Base-by-base conservation (phyloP, 2,113 vertebrate species). In the Donacobius atricapilla region DNA sequence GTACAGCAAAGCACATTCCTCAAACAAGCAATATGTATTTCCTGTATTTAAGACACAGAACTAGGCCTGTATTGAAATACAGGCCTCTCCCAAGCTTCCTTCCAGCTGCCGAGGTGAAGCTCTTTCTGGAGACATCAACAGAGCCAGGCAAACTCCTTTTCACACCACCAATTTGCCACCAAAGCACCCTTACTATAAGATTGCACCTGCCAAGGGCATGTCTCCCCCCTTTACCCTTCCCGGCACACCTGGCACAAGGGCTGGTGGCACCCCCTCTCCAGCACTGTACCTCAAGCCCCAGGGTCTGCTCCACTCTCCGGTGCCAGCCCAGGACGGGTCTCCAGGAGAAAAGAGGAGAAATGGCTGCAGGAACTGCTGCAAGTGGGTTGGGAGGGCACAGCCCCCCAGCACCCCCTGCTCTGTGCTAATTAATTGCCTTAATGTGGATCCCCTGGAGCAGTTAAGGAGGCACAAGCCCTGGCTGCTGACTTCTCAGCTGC, bases 171-270 rank as follows among this genome's bases (percentile, higher is more conserved):
- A n/a, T 2, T 6, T 35, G 2, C 4, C 88, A 88, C 37, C 6
- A 19, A 68, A 76, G 28, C 3, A 18, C n/a, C n/a, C 24, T 18
- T 39, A 2, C 10, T 31, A 25, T 4, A 30, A 58, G 53, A 5
- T 1, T 2, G 1, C 12, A 21, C 3, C 2, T 2, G 1, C 57
- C 0, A 0, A 90, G 4, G 0, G 0, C 3, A 3, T 0, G 0
- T 4, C 8, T 14, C 8, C 15, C 17, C 11, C 1, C 7, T 50
- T n/a, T 11, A 42, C 4, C 28, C 37, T 28, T 31, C 30, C 5
- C 4, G 35, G 6, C 5, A 5, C 13, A 7, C 7, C 15, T 31
- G 8, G 10, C n/a, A 11, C 33, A 15, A 9, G 10, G 7, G 9
- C 19, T 33, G 2, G 0, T 0, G 0, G 5, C 5, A 28, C 1